phyloP scores from a whole-genome alignment of 2,888 invertebrate species.

The Drosophila atripex region DNA sequence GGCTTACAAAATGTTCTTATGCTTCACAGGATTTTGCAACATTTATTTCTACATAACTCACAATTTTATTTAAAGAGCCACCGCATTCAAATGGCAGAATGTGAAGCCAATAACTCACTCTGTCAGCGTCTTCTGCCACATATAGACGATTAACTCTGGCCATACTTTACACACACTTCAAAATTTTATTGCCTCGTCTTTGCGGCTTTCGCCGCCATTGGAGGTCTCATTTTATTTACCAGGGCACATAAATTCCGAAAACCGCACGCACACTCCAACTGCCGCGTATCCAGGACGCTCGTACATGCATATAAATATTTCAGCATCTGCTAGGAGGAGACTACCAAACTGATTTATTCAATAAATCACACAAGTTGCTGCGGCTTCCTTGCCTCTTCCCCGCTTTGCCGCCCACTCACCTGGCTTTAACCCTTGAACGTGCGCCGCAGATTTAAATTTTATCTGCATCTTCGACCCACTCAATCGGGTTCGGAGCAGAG shows the following conservation, averaged over 20 bases:
- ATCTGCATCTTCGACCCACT: conserved; percentile 49
- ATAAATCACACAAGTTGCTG: conserved; percentile 71
- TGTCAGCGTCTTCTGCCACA: conserved; percentile 24
- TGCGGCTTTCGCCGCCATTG: conserved; percentile 66
- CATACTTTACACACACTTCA: conserved; percentile 59
- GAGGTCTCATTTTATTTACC: conserved; percentile 68
- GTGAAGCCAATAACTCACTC: conserved; percentile 33
- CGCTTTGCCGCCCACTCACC: conserved; percentile 19
- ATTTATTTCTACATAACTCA: conserved; percentile 3
- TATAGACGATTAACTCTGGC: conserved; percentile 31
- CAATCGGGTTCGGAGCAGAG: conserved; percentile 29
- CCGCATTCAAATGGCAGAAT: conserved; percentile 26
- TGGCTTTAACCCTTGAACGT: conserved; percentile 40
- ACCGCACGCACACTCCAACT: conserved; percentile 28
- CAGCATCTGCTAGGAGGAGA: conserved; percentile 45
- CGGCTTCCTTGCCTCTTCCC: conserved; percentile 1
- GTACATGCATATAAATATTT: conserved; percentile 63
- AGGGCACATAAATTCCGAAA: conserved; percentile 70
- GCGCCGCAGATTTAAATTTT: conserved; percentile 65
- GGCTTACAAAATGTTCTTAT: not conserved
- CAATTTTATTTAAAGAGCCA: conserved; percentile 10
- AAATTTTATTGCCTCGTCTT: conserved; percentile 69
- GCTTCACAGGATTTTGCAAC: not conserved
- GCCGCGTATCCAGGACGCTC: conserved; percentile 10
- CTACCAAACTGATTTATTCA: conserved; percentile 72